Conservation (phyloP, 35 echinoderm and acorn worm species). For the Eucidaris tribuloides region DNA sequence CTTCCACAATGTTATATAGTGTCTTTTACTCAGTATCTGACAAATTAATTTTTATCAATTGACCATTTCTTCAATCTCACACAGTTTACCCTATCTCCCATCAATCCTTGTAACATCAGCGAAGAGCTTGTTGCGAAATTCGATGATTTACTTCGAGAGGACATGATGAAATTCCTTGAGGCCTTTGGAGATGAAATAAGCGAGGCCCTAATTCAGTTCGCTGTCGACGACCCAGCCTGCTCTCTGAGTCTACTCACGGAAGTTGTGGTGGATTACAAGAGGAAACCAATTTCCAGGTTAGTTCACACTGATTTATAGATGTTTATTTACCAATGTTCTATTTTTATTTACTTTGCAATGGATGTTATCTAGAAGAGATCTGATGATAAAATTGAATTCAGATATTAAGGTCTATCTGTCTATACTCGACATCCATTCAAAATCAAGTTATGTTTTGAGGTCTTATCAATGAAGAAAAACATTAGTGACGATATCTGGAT, state of each 20-base stretch:
- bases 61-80: no score
- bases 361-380: background rate
- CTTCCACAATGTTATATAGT: no score
- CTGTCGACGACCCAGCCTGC: background rate
- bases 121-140: background rate
- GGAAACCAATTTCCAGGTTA: background rate
- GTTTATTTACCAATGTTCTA: background rate
- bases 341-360: background rate
- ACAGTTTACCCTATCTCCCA: no score
- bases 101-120: background rate
- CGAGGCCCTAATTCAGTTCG: background rate
- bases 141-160: background rate
- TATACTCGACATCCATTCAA: no score
- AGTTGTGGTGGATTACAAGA: background rate
- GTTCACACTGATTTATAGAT: background rate
- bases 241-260: background rate
- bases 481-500: no score
- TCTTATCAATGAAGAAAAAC: no score
- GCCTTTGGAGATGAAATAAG: background rate
- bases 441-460: no score
- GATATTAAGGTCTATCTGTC: no score
- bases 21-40: no score
- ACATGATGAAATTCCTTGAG: background rate
- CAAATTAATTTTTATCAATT: no score
- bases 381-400: background rate